A percentile compares a stretch with the other conserved stretches of the same genome.
Evolutionary conservation across 2,888 invertebrate species (phyloP).

Genomic region (Lithophane ornitopus): DNA sequence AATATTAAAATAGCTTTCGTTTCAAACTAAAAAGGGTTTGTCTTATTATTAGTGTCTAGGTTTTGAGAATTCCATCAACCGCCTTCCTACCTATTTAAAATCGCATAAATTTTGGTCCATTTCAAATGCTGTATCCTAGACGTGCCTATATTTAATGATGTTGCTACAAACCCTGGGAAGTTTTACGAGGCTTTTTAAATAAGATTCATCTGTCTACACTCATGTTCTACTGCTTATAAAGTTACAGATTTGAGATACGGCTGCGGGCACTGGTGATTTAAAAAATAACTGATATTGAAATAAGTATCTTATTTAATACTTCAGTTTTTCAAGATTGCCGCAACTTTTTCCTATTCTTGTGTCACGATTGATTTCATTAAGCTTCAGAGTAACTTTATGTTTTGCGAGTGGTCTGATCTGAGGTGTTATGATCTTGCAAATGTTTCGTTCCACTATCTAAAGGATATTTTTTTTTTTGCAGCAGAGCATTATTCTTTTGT

Average conservation of each 20-base stretch:
- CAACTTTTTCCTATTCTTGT: not conserved
- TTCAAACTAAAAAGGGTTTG: not conserved
- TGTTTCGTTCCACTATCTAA: not conserved
- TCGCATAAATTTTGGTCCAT: not conserved
- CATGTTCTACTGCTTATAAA: constrained; percentile 22
- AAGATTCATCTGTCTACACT: constrained; percentile 35
- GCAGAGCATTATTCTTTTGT: not conserved
- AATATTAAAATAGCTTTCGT: not conserved
- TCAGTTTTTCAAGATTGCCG: not conserved
- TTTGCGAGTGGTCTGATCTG: not conserved
- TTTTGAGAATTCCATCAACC: not conserved
- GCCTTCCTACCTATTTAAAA: constrained; percentile 22
- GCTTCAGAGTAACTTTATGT: not conserved
- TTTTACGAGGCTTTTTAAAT: constrained; percentile 48
- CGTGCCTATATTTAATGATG: constrained; percentile 1
- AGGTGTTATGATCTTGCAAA: no score
- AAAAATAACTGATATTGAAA: not conserved
- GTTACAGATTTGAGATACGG: not conserved
- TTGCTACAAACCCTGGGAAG: constrained; percentile 21
- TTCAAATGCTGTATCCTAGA: constrained; percentile 17
- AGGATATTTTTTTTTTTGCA: not conserved
- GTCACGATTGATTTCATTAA: not conserved
- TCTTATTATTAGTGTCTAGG: not conserved
- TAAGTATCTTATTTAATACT: not conserved
- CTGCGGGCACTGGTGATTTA: not conserved